Evolutionary conservation across 2,888 invertebrate species (phyloP).

Genomic region (Cyrtodaria siliqua): DNA sequence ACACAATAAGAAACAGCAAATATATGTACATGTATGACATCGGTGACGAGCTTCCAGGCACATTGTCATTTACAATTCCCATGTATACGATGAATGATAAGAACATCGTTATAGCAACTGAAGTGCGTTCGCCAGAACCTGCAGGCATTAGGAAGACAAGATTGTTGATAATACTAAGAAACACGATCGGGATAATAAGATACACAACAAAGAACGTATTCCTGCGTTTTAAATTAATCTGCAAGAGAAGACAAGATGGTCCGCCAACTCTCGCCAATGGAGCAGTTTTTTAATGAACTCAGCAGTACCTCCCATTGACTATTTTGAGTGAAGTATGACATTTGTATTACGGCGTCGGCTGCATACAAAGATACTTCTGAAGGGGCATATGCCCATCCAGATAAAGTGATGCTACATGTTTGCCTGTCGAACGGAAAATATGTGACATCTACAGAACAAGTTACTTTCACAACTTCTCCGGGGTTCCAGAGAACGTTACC

Average conservation of each 20-base stretch:
- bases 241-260: too few relatives aligned
- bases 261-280: too few relatives aligned
- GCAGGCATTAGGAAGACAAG: conserved; percentile 52
- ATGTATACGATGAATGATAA: conserved; percentile 57
- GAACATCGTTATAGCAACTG: conserved; percentile 49
- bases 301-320: conserved; percentile 32
- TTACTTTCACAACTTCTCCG: conserved; percentile 23
- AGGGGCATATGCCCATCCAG: background rate
- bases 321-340: conserved; percentile 14
- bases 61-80: conserved; percentile 49
- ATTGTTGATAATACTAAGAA: conserved; percentile 42
- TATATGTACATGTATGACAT: conserved; percentile 52
- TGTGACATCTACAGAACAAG: conserved; percentile 53
- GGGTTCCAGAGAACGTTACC: conserved; percentile 35
- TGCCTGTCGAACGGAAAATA: conserved; percentile 59
- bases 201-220: conserved; percentile 41
- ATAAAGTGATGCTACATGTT: conserved; percentile 33
- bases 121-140: conserved; percentile 49
- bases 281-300: background rate
- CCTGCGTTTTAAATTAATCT: conserved; percentile 20
- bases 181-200: conserved; percentile 42
- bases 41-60: conserved; percentile 51
- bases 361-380: conserved; percentile 14
- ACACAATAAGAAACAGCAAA: conserved; percentile 37
- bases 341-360: background rate